Conservation (phyloP, 2,113 vertebrate species). For the Phoenicopterus ruber region DNA sequence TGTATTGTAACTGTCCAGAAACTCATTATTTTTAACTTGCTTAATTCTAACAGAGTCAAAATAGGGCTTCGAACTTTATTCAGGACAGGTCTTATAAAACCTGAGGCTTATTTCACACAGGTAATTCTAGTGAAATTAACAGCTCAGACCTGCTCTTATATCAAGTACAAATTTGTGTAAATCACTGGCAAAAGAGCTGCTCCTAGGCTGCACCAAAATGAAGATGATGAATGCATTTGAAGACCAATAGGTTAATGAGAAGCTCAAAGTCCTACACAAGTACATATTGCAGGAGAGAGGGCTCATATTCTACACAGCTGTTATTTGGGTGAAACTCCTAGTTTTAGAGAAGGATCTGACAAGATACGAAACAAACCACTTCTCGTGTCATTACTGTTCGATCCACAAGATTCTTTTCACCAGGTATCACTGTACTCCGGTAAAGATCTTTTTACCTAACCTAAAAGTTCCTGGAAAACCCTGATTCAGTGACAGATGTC, state of each 20-base stretch:
- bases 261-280: not conserved
- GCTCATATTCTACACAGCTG: not conserved
- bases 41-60: not conserved
- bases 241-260: not conserved
- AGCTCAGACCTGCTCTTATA: not conserved
- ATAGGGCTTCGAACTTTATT: not conserved
- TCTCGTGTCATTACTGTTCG: not conserved
- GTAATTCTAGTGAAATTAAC: not conserved
- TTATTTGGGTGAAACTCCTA: not conserved
- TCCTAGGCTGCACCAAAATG: not conserved
- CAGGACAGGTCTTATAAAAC: not conserved
- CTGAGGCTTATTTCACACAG: not conserved
- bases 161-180: not conserved
- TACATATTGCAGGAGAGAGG: not conserved
- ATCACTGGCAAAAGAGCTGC: not conserved
- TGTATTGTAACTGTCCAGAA: not conserved
- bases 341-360: not conserved
- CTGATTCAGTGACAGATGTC: not conserved
- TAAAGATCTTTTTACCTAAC: not conserved
- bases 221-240: not conserved
- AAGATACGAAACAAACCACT: not conserved
- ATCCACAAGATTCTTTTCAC: not conserved
- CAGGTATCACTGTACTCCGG: not conserved
- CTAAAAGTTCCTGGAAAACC: not conserved
- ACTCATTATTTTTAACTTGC: not conserved